phyloP scores from a whole-genome alignment of 2,113 vertebrate genomes.

The Oreotragus oreotragus region DNA sequence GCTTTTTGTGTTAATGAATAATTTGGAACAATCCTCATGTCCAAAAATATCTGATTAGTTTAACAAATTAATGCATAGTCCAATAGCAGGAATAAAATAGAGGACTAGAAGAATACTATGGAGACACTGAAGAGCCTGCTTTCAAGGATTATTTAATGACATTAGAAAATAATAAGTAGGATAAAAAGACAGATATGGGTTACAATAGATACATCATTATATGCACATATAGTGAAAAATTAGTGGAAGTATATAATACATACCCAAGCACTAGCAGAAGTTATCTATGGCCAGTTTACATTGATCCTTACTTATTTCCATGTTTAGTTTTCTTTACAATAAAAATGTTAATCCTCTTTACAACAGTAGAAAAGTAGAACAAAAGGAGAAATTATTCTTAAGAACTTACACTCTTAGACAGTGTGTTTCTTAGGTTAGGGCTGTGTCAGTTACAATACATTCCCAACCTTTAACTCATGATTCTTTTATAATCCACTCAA shows the following conservation, averaged over 20 bases:
- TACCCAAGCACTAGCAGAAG: neutral
- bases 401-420: neutral
- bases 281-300: neutral
- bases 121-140: neutral
- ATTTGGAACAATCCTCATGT: neutral
- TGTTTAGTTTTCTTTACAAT: neutral
- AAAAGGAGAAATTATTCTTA: neutral
- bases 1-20: constrained; percentile 30
- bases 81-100: neutral
- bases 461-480: neutral
- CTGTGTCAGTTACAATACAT: neutral
- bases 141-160: constrained; percentile 12
- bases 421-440: neutral
- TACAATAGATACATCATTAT: neutral
- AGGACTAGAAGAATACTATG: neutral
- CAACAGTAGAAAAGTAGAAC: neutral
- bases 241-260: neutral
- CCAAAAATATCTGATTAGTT: neutral
- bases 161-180: neutral
- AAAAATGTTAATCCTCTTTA: neutral
- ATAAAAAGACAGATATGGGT: neutral
- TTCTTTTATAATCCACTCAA: neutral
- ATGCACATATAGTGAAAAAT: neutral
- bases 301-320: neutral
- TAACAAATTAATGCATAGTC: constrained; percentile 35